Percentiles rank a stretch among this genome's conserved stretches.
These are phyloP conservation scores for Platycheirus albimanus DNA, from an alignment of 2,888 invertebrate species.

Conservation along the genomic window DNA sequence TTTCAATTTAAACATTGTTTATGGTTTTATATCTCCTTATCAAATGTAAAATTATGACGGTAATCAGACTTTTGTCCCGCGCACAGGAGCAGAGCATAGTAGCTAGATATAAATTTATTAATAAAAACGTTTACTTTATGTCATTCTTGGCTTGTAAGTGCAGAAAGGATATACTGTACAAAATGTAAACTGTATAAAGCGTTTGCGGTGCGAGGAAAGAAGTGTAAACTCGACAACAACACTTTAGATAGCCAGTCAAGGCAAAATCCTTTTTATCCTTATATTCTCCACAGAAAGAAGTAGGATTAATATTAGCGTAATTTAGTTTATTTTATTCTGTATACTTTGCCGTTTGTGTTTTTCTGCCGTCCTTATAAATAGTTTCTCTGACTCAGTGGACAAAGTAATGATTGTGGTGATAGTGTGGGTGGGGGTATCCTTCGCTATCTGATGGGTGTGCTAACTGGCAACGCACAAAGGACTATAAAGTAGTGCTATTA, in stretches of 20 bases:
- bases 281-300: slow-evolving; percentile 19
- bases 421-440: neutral
- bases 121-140: slow-evolving; percentile 32
- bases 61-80: slow-evolving; percentile 24
- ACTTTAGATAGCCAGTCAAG: neutral
- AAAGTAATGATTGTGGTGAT: slow-evolving; percentile 35
- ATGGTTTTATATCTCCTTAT: slow-evolving; percentile 17
- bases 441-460: slow-evolving; percentile 3
- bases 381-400: neutral
- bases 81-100: neutral
- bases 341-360: slow-evolving; percentile 9
- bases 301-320: slow-evolving; percentile 60
- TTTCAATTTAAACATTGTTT: slow-evolving; percentile 58
- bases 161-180: neutral
- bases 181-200: too few relatives aligned
- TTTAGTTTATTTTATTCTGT: slow-evolving; percentile 51
- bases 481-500: slow-evolving; percentile 52
- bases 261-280: slow-evolving; percentile 7
- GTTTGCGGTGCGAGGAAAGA: neutral
- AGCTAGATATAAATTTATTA: slow-evolving; percentile 46
- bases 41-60: slow-evolving; percentile 44
- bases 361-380: neutral
- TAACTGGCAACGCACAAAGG: slow-evolving; percentile 22
- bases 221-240: slow-evolving; percentile 15
- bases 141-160: slow-evolving; percentile 33